Percentiles rank a stretch among this genome's conserved stretches.
These are phyloP conservation scores for Chloroclystis v-ata DNA, from an alignment of 2,888 invertebrate species.

Conservation along the genomic window DNA sequence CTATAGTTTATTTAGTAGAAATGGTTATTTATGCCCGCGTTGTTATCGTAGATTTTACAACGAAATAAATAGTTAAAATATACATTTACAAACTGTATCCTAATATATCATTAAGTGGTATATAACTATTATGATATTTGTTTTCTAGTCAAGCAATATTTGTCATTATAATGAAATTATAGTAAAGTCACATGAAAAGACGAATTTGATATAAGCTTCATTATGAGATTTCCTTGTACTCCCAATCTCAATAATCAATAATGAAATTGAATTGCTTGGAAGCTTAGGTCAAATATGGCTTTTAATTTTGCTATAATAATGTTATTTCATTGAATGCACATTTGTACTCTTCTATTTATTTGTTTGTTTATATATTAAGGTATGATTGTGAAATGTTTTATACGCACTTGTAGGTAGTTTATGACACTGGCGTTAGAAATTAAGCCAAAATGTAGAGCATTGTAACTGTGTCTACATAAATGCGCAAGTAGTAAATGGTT, in stretches of 20 bases:
- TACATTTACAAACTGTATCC: slow-evolving; percentile 43
- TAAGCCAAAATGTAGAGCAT: slow-evolving; percentile 26
- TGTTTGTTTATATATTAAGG: slow-evolving; percentile 22
- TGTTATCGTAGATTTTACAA: slow-evolving; percentile 73
- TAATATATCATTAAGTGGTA: slow-evolving; percentile 36
- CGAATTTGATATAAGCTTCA: no score
- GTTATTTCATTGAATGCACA: no score
- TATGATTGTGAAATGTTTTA: slow-evolving; percentile 34
- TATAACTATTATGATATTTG: slow-evolving; percentile 3
- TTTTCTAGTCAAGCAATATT: no score
- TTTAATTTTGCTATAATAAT: no score
- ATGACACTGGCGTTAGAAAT: slow-evolving; percentile 23
- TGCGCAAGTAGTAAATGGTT: slow-evolving; percentile 56
- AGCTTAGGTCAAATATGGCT: no score
- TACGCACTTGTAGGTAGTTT: slow-evolving; percentile 58
- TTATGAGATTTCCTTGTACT: no score
- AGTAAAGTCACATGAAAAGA: no score
- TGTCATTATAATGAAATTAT: slow-evolving; percentile 15
- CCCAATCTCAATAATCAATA: no score
- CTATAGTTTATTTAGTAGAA: slow-evolving; percentile 11
- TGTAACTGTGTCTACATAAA: slow-evolving; percentile 35
- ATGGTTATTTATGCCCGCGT: slow-evolving; percentile 43
- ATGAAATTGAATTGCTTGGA: no score
- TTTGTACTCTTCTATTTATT: no score
- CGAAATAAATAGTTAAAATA: slow-evolving; percentile 60